Conservation (phyloP, 2,113 vertebrate genomes). For the Pachyramphus minor region DNA sequence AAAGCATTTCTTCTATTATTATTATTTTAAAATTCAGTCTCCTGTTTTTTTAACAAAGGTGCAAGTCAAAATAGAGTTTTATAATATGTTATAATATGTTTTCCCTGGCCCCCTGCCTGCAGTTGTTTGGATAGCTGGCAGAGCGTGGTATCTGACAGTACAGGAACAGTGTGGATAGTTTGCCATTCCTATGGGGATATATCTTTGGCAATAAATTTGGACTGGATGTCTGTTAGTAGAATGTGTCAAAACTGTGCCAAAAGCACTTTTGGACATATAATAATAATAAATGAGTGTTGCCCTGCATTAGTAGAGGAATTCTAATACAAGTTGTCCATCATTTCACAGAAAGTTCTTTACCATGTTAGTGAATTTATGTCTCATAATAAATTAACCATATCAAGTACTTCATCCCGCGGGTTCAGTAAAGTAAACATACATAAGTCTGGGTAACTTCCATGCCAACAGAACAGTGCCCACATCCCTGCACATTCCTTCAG, state of each 20-base stretch:
- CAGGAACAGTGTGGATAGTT: conserved; percentile 13
- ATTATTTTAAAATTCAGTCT: conserved; percentile 34
- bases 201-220: conserved; percentile 59
- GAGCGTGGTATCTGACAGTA: conserved; percentile 7
- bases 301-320: conserved; percentile 42
- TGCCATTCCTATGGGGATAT: conserved; percentile 33
- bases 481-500: neutral
- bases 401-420: conserved; percentile 8
- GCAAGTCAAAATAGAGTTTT: conserved; percentile 49
- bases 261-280: conserved; percentile 56
- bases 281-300: conserved; percentile 57
- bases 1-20: conserved; percentile 54
- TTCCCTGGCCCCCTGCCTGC: conserved; percentile 47
- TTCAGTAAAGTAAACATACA: conserved; percentile 37
- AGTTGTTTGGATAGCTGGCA: conserved; percentile 57
- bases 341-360: conserved; percentile 50
- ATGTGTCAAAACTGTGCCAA: conserved; percentile 55
- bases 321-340: conserved; percentile 54
- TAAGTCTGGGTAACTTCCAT: neutral
- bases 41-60: conserved; percentile 39
- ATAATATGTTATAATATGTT: conserved; percentile 52
- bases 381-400: conserved; percentile 48
- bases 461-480: conserved; percentile 18
- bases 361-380: conserved; percentile 26
- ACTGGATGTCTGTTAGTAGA: conserved; percentile 43